Evolutionary conservation across 2,888 invertebrate species (phyloP).

Genomic region (Amitus sp.): DNA sequence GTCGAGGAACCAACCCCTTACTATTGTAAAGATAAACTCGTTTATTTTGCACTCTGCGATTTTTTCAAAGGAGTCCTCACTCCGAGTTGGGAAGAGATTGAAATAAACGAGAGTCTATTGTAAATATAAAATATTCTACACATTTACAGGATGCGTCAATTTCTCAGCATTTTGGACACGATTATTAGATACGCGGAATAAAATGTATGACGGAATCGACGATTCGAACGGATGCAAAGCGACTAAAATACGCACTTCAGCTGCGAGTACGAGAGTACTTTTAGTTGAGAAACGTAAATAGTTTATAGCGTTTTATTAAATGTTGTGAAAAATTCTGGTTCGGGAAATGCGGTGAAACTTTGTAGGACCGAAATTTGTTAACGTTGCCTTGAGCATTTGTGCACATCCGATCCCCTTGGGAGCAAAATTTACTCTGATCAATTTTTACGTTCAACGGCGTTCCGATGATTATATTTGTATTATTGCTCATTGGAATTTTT

Average conservation of each 20-base stretch:
- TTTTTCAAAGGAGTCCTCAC: neutral
- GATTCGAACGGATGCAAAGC: conserved; percentile 20
- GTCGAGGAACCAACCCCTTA: too few relatives aligned
- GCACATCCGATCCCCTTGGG: too few relatives aligned
- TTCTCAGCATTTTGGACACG: conserved; percentile 50
- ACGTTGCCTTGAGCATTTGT: too few relatives aligned
- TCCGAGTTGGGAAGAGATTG: neutral
- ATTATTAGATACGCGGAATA: conserved; percentile 35
- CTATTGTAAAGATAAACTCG: too few relatives aligned
- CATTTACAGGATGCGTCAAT: conserved; percentile 54
- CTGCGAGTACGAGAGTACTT: conserved; percentile 62
- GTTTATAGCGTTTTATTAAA: conserved; percentile 65
- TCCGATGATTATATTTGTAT: too few relatives aligned
- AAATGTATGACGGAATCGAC: neutral
- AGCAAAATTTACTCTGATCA: too few relatives aligned
- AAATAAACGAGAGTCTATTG: conserved; percentile 7
- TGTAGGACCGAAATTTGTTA: too few relatives aligned
- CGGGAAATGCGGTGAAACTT: too few relatives aligned
- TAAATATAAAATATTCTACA: conserved; percentile 27
- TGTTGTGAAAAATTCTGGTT: conserved; percentile 58
- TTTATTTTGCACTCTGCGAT: too few relatives aligned
- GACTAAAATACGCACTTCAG: conserved; percentile 54
- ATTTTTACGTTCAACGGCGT: too few relatives aligned
- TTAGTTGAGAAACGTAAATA: conserved; percentile 63
- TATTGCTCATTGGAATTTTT: too few relatives aligned